Evolutionary conservation across 35 echinoderm and acorn worm genomes (phyloP), one percentile per base, ranked within the genome.

Genomic region (Amphiura filiformis): DNA sequence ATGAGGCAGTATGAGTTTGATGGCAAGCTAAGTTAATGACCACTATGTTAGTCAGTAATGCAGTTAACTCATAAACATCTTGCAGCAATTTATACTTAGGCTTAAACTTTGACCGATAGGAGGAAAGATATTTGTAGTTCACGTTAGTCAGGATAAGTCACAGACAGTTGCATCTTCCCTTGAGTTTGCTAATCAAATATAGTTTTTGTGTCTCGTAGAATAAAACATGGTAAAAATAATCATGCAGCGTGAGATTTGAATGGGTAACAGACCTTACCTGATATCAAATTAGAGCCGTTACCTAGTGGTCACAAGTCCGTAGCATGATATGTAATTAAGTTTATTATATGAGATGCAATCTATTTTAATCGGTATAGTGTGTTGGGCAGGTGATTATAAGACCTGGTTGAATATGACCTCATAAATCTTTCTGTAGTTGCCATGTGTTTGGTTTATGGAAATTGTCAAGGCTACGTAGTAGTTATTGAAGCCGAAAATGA

Each of bases 351-450:
- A 11, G 44, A 52, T 52, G 20, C n/a, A n/a, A n/a, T n/a, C n/a
- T n/a, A n/a, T n/a, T n/a, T n/a, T n/a, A n/a, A n/a, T n/a, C n/a
- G n/a, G n/a, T n/a, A n/a, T n/a, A n/a, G n/a, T 70, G 61, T 70
- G 61, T 70, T 70, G 61, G 28, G 26, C 61, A 70, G 28, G 61
- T 70, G 61, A 70, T 70, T 26, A 70, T 70, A 70, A 70, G 28
- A n/a, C 61, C 61, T 2, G 61, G 61, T 52, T 70, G 61, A 70
- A 30, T 70, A 70, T 70, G 61, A 70, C 61, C 61, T 70, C 61
- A 70, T 70, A 26, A 70, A 30, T 70, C 61, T 70, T 70, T 70
- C 61, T 70, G 7, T n/a, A 18, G 61, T 70, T 70, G 17, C 61
- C 26, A 70, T 70, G 17, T 47, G 41, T 47, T 47, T 47, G 41